Percentiles rank a stretch among this genome's conserved stretches.
phyloP scores from a whole-genome alignment of 2,113 vertebrate species.

The Toxostoma redivivum region DNA sequence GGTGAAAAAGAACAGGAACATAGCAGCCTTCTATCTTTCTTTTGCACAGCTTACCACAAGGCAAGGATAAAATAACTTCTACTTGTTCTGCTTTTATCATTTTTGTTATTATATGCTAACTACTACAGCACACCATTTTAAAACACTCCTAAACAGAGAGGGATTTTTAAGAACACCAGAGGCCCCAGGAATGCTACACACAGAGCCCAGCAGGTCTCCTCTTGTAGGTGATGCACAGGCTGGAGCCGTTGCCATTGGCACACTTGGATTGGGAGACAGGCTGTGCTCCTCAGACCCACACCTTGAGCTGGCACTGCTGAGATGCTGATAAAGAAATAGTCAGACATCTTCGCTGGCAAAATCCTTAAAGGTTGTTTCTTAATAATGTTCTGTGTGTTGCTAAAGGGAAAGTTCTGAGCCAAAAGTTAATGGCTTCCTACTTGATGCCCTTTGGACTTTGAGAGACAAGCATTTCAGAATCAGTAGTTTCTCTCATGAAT shows the following conservation, averaged over 20 bases:
- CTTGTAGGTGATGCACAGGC: not conserved
- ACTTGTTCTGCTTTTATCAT: not conserved
- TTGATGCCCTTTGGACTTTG: not conserved
- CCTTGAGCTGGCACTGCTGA: not conserved
- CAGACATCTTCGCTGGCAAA: not conserved
- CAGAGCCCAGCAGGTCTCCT: not conserved
- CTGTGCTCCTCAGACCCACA: not conserved
- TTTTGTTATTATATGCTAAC: not conserved
- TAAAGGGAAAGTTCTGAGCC: not conserved
- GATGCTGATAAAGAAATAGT: not conserved
- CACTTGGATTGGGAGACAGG: fast-evolving
- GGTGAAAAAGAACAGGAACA: not conserved
- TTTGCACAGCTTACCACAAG: not conserved
- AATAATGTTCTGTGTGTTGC: not conserved
- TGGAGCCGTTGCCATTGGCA: not conserved
- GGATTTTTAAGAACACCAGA: not conserved
- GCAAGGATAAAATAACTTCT: not conserved
- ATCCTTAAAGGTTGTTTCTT: not conserved
- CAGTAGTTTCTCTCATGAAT: not conserved
- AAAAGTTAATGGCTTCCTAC: not conserved
- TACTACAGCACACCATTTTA: not conserved
- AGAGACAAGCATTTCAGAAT: not conserved
- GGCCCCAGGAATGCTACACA: not conserved
- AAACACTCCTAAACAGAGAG: not conserved
- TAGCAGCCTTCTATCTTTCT: not conserved